A percentile compares a stretch with the other conserved stretches of the same genome.
Conservation (phyloP, 2,113 vertebrate species). For the Desmodus rotundus region DNA sequence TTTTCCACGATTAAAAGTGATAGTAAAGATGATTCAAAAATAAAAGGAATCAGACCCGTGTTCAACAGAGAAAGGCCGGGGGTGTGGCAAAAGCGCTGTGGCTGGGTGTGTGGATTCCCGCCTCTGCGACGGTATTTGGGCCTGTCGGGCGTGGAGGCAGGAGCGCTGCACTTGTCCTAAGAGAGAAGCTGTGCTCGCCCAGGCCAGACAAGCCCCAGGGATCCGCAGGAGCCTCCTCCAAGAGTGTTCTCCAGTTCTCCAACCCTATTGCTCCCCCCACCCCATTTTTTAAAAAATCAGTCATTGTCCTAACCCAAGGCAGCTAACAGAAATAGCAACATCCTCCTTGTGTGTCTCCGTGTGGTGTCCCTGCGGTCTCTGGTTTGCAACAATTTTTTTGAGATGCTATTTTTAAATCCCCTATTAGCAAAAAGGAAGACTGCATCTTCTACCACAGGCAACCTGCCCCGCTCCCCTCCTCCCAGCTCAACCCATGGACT, state of each 20-base stretch:
- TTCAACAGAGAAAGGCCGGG: neutral
- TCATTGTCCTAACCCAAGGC: neutral
- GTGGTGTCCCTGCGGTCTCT: neutral
- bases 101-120: neutral
- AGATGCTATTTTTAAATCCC: slow-evolving; percentile 42
- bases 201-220: neutral
- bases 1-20: neutral
- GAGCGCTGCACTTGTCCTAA: fast-evolving
- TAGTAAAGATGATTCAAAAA: neutral
- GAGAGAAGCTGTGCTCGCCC: neutral
- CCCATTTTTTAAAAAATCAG: neutral
- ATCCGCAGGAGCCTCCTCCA: neutral
- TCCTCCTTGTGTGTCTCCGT: neutral
- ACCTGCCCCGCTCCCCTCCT: fast-evolving
- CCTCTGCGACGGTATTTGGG: fast-evolving
- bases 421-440: neutral
- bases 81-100: fast-evolving
- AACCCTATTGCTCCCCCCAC: neutral
- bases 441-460: fast-evolving
- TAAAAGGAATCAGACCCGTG: neutral
- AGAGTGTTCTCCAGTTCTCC: neutral
- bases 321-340: neutral
- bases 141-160: neutral
- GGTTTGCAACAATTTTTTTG: neutral
- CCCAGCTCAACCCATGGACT: neutral